These are phyloP conservation scores for Plectropomus leopardus DNA, from an alignment of 2,113 vertebrate genomes.

Conservation along the genomic window DNA sequence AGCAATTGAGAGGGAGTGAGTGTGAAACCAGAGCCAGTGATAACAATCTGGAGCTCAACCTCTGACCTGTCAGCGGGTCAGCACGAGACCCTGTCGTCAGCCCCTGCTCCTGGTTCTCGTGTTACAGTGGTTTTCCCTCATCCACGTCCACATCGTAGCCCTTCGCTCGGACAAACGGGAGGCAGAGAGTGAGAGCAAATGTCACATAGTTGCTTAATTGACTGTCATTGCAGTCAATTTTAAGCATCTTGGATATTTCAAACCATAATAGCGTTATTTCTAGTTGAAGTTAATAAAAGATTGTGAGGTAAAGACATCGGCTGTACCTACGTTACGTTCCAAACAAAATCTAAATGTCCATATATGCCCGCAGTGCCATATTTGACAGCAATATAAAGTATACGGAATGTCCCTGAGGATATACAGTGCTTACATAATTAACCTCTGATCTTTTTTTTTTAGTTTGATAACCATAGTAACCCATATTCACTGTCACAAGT, in stretches of 20 bases:
- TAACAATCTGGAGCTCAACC: conserved; percentile 87
- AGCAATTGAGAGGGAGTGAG: conserved; percentile 77
- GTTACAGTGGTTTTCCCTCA: conserved; percentile 69
- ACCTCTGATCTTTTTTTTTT: neutral
- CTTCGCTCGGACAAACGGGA: conserved; percentile 3
- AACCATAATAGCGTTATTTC: neutral
- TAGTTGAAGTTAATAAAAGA: neutral
- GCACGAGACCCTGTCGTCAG: conserved; percentile 75
- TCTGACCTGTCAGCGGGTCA: conserved; percentile 86
- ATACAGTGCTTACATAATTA: neutral
- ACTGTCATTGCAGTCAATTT: neutral
- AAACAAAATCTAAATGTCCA: neutral
- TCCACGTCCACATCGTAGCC: conserved; percentile 31
- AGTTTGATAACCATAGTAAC: neutral
- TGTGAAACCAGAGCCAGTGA: conserved; percentile 85
- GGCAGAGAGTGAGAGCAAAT: conserved; percentile 5
- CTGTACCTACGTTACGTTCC: neutral
- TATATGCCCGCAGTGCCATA: neutral
- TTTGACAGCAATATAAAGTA: neutral
- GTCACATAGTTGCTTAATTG: conserved; percentile 21
- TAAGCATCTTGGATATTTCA: neutral
- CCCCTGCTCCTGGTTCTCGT: conserved; percentile 77
- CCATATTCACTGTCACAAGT: neutral
- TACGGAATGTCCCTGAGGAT: no score
- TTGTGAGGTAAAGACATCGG: neutral